Conservation (phyloP, 2,888 invertebrate species). For the Pinctada fucata region DNA sequence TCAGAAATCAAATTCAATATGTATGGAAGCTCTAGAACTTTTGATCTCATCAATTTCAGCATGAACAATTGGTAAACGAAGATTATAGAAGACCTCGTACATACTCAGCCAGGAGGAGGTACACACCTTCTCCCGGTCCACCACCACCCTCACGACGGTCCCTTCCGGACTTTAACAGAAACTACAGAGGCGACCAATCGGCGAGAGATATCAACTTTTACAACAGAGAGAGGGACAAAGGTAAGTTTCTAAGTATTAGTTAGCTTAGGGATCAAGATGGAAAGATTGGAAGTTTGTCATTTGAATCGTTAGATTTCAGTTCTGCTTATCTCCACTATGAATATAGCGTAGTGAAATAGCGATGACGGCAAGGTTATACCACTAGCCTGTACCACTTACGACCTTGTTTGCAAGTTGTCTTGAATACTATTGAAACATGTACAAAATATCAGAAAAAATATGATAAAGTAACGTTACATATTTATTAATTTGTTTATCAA, state of each 20-base stretch:
- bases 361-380: too few relatives aligned
- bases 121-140: constrained; percentile 60
- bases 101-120: constrained; percentile 58
- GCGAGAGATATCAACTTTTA: constrained; percentile 10
- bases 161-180: constrained; percentile 56
- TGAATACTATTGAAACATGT: too few relatives aligned
- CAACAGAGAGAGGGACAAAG: constrained; percentile 18
- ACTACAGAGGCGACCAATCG: constrained; percentile 29
- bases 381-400: too few relatives aligned
- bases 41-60: constrained; percentile 41
- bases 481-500: too few relatives aligned
- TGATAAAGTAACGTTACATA: too few relatives aligned
- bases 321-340: too few relatives aligned
- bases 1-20: background rate
- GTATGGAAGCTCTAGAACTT: background rate
- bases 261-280: too few relatives aligned
- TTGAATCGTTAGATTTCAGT: too few relatives aligned
- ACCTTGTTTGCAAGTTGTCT: too few relatives aligned
- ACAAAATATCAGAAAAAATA: too few relatives aligned
- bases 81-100: constrained; percentile 59
- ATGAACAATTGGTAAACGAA: constrained; percentile 60
- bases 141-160: constrained; percentile 64
- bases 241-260: background rate
- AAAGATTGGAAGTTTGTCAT: too few relatives aligned
- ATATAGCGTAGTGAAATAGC: too few relatives aligned